Conservation (phyloP, 2,797 vertebrate species). For the Pempheris klunzingeri region DNA sequence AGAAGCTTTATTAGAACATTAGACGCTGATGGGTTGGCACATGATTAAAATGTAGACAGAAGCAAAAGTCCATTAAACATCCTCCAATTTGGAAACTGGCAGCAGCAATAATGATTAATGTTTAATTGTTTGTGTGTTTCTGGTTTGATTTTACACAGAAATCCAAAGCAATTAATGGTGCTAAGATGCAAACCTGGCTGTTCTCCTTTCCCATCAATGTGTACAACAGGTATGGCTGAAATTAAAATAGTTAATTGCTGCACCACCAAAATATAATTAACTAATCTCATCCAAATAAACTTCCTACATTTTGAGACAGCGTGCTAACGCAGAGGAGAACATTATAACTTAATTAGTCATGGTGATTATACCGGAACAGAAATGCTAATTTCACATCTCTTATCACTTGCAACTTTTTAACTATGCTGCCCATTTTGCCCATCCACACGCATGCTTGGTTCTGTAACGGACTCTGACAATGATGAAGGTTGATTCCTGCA, state of each 20-base stretch:
- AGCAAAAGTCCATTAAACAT: conserved; percentile 9
- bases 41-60: conserved; percentile 23
- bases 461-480: conserved; percentile 35
- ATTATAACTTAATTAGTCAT: conserved; percentile 26
- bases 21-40: conserved; percentile 18
- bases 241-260: conserved; percentile 3
- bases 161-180: background rate
- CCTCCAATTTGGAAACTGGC: conserved; percentile 1
- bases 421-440: background rate
- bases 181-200: background rate
- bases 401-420: background rate
- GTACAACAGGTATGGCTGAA: background rate
- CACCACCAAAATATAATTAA: conserved; percentile 5
- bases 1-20: conserved; percentile 45
- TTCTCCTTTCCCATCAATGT: background rate
- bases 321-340: conserved; percentile 2
- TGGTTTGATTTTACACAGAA: background rate
- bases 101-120: background rate
- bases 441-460: background rate
- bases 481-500: conserved; percentile 37
- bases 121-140: background rate
- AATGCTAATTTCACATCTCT: conserved; percentile 29
- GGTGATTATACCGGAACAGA: conserved; percentile 23
- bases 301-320: conserved; percentile 2
- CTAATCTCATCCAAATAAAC: background rate